These are phyloP conservation scores for Acromyrmex charruanus DNA, from an alignment of 1,140 invertebrate genomes.

Conservation along the genomic window DNA sequence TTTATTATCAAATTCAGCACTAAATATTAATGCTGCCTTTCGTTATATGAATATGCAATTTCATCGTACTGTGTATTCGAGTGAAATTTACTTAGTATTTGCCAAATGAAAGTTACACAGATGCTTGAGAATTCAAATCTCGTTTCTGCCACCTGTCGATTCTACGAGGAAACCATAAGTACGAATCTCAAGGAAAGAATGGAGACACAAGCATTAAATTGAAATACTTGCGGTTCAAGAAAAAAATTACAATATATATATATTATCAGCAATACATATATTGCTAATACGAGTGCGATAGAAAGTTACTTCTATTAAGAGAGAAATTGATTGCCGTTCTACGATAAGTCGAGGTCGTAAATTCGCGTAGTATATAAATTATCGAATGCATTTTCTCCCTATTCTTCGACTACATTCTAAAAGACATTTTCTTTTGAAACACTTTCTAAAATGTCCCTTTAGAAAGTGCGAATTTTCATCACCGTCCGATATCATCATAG, in stretches of 20 bases:
- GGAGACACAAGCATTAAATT: background rate
- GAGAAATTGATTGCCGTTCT: slow-evolving; percentile 23
- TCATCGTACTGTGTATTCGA: background rate
- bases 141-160: slow-evolving; percentile 34
- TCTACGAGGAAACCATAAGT: background rate
- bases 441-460: background rate
- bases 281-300: slow-evolving; percentile 1
- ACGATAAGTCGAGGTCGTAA: slow-evolving; percentile 5
- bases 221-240: slow-evolving; percentile 13
- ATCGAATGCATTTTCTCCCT: background rate
- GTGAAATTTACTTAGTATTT: slow-evolving; percentile 26
- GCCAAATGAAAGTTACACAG: slow-evolving; percentile 61
- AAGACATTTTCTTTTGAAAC: background rate
- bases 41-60: slow-evolving; percentile 46
- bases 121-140: slow-evolving; percentile 41
- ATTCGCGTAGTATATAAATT: slow-evolving; percentile 5
- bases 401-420: background rate
- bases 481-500: background rate
- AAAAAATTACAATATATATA: background rate
- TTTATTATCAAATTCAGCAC: slow-evolving; percentile 11
- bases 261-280: background rate
- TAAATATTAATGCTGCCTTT: background rate
- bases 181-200: slow-evolving; percentile 35
- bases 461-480: background rate
- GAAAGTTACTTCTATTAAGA: slow-evolving; percentile 14